phyloP scores from a whole-genome alignment of 2,113 vertebrate species.

The Albula glossodonta region DNA sequence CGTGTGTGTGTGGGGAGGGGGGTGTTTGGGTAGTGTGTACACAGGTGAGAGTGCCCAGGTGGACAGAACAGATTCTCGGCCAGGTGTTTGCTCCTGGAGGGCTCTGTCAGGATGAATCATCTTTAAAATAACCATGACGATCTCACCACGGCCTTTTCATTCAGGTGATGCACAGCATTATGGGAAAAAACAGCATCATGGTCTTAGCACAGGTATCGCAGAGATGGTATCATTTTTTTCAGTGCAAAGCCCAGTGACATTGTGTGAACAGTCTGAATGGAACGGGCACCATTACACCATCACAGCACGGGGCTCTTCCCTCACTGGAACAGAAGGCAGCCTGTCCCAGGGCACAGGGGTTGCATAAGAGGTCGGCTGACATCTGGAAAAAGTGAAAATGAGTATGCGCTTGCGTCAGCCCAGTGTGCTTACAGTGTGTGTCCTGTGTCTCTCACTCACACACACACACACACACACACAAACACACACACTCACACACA shows the following conservation, averaged over 20 bases:
- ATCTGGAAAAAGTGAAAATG: constrained; percentile 25
- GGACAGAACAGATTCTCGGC: background rate
- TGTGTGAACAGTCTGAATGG: too few species aligned
- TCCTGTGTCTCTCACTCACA: background rate
- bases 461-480: background rate
- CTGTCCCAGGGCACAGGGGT: background rate
- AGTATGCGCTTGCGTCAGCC: background rate
- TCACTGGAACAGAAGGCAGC: background rate
- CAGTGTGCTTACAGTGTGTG: constrained; percentile 4
- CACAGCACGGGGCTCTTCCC: background rate
- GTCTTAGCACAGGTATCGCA: background rate
- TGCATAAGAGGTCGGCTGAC: constrained; percentile 17
- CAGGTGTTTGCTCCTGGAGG: background rate
- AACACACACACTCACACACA: background rate
- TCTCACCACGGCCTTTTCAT: background rate
- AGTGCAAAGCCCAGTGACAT: too few species aligned
- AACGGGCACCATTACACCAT: too few species aligned
- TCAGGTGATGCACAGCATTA: background rate
- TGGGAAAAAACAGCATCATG: background rate
- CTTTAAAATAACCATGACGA: too few species aligned
- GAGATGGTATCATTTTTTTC: too few species aligned
- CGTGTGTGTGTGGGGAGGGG: too few species aligned
- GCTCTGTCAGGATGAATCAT: background rate
- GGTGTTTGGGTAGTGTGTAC: too few species aligned
- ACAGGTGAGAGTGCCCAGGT: background rate